These are phyloP conservation scores for Bos javanicus DNA, from an alignment of 2,113 vertebrate species.

Conservation along the genomic window DNA sequence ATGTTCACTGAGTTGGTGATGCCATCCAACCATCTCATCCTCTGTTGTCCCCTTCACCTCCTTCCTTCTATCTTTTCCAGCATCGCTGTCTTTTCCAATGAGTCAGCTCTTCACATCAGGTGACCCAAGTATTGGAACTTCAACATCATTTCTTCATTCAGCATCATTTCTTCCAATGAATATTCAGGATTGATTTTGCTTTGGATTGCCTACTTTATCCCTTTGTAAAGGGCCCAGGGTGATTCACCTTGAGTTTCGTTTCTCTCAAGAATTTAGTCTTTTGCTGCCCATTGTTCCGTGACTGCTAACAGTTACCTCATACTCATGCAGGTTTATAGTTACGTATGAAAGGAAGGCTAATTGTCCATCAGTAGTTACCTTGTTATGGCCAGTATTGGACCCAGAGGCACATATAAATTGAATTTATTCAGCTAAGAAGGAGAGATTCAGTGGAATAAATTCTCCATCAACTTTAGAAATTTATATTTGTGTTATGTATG, in stretches of 20 bases:
- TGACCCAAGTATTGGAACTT: neutral
- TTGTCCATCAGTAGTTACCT: neutral
- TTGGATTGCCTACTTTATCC: neutral
- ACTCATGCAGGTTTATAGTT: neutral
- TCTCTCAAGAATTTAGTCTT: neutral
- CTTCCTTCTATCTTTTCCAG: neutral
- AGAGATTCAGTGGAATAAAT: neutral
- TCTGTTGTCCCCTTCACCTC: neutral
- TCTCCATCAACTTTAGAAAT: neutral
- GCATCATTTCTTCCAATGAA: neutral
- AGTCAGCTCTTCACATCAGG: neutral
- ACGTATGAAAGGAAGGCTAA: neutral
- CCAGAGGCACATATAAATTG: neutral
- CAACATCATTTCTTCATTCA: neutral
- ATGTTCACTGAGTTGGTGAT: neutral
- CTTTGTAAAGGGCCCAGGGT: neutral
- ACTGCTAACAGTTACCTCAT: neutral
- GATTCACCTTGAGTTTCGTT: neutral
- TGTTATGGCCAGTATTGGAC: neutral
- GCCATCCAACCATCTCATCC: neutral
- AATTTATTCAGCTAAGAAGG: neutral
- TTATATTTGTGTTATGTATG: neutral
- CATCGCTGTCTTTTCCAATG: neutral
- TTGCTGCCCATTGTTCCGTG: neutral
- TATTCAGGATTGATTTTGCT: neutral